Base-by-base conservation (phyloP, 1,140 invertebrate genomes). In the Aphelenchoides avenae region DNA sequence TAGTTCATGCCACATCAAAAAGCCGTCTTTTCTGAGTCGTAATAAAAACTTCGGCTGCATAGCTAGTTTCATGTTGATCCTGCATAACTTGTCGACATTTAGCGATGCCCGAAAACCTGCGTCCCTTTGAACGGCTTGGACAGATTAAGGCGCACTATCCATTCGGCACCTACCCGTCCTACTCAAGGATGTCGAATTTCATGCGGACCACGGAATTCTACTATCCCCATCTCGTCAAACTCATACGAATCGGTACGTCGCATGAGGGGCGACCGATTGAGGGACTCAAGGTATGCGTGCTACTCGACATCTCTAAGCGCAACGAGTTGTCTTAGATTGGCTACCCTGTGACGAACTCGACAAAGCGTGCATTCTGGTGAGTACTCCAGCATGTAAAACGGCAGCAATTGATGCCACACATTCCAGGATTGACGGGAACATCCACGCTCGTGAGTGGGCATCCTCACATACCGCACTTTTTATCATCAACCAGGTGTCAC, bases 211-310 rank as follows among this genome's bases (percentile, higher is more conserved):
- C 61, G 43, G 71, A 76, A 39, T 73, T 73, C 47, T 73, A 73
- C 46, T 75, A 76, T 46, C 70, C 72, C 1, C 43, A 66, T 33
- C 48, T 75, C 5, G 68, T 71, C 5, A 62, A 71, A 36, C 41
- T 77, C 6, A 54, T 77, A 9, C 46, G 66, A 30, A 61, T 75
- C 36, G 73, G 71, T 9, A 64, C 44, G 3, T 61, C 73, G 9
- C 73, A 77, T 47, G 73, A 75, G 40, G 75, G 75, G 15, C 43
- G 74, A 29, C 68, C 75, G 13, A 77, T 75, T 39, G 74, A 77
- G 37, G 75, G 71, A 18, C 39, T 75, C 31, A 60, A 46, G 18
- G 31, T 72, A 9, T 53, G 18, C 7, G 47, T 24, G 33, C 13
- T 5, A 40, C 41, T 11, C n/a, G 13, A 56, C 15, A 44, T 59